Percentiles rank a stretch among this genome's conserved stretches.
Evolutionary conservation across 2,113 vertebrate genomes (phyloP).

Genomic region (Phalacrocorax pelagicus): DNA sequence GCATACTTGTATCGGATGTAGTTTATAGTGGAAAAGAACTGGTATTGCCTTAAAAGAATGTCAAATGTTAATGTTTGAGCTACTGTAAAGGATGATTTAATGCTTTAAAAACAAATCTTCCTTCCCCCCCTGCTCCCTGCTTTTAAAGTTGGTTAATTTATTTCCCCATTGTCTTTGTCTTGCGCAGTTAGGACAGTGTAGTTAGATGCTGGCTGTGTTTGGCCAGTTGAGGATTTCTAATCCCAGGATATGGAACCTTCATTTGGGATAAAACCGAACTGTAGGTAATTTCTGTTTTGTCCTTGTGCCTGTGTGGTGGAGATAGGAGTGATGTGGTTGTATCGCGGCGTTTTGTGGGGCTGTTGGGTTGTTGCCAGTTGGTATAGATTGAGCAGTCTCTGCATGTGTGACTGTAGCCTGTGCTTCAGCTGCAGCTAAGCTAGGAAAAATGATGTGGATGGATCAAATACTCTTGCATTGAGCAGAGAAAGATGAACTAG

Average conservation of each 20-base stretch:
- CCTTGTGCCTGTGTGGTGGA: background rate
- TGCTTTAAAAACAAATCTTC: background rate
- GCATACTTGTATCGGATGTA: background rate
- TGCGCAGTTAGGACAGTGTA: background rate
- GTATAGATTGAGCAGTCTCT: background rate
- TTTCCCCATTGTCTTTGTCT: background rate
- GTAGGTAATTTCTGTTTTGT: background rate
- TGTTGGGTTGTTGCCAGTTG: background rate
- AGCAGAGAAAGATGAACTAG: background rate
- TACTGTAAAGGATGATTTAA: background rate
- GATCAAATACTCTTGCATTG: background rate
- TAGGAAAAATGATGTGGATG: background rate
- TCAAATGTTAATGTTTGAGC: background rate
- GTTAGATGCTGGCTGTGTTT: background rate
- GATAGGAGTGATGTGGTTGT: fast-evolving
- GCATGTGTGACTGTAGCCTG: background rate
- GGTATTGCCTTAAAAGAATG: background rate
- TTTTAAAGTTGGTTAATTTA: background rate
- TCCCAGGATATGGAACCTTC: background rate
- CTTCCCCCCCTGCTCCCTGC: too few species aligned
- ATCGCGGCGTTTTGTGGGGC: background rate
- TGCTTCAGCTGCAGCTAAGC: background rate
- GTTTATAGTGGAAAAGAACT: background rate
- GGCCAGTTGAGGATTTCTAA: background rate
- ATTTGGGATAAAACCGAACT: background rate